These are phyloP conservation scores for Acrobeloides nanus DNA, from an alignment of 2,888 invertebrate species.

Conservation along the genomic window DNA sequence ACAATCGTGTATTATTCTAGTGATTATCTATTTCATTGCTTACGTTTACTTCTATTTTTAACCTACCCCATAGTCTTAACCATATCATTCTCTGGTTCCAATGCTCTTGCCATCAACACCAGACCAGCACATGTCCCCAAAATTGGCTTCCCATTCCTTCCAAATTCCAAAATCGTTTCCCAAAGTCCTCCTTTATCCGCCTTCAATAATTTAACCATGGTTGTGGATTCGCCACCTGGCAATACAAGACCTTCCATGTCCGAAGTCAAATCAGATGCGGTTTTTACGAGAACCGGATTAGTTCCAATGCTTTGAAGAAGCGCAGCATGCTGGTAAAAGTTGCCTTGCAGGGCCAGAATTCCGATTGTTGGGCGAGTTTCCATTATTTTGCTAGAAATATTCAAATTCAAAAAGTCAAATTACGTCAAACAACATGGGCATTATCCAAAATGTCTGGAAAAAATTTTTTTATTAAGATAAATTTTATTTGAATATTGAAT, in stretches of 20 bases:
- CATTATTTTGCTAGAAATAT: too few species aligned
- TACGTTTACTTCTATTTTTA: too few species aligned
- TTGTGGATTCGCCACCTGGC: conserved; percentile 8
- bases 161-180: conserved; percentile 2
- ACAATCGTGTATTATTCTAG: too few species aligned
- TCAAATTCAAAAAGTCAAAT: too few species aligned
- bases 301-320: neutral
- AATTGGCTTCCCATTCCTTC: neutral
- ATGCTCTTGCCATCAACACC: conserved; percentile 2
- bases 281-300: neutral
- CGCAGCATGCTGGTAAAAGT: conserved; percentile 2
- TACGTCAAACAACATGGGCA: too few species aligned
- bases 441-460: too few species aligned
- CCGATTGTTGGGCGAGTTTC: neutral
- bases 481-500: too few species aligned
- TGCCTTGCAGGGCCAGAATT: conserved; percentile 6
- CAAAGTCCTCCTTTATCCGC: neutral
- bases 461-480: too few species aligned
- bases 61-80: too few species aligned
- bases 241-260: conserved; percentile 2
- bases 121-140: conserved; percentile 8
- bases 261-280: neutral
- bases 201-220: neutral
- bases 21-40: too few species aligned
- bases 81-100: neutral